Conservation (phyloP, 2,888 invertebrate genomes). For the Aricia artaxerxes region DNA sequence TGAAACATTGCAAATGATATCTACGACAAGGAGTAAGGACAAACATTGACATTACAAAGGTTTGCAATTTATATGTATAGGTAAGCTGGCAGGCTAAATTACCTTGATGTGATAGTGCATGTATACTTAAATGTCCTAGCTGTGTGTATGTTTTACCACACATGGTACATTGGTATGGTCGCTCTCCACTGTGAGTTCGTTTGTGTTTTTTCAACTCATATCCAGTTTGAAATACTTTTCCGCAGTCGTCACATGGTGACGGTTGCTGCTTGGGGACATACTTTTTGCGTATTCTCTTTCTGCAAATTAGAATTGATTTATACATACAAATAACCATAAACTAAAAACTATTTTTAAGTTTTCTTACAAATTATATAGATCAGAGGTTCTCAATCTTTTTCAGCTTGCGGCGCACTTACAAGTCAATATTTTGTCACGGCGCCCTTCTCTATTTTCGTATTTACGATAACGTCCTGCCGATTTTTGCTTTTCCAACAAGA, state of each 20-base stretch:
- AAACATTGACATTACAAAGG: neutral
- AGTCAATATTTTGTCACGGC: too few species aligned
- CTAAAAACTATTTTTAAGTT: neutral
- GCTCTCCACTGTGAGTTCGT: slow-evolving; percentile 62
- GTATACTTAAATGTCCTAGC: slow-evolving; percentile 63
- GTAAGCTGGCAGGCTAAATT: neutral
- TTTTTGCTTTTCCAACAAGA: too few species aligned
- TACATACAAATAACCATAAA: neutral
- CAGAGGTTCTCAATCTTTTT: too few species aligned
- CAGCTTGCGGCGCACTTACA: too few species aligned
- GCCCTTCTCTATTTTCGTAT: too few species aligned
- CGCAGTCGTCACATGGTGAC: slow-evolving; percentile 57
- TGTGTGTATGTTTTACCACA: slow-evolving; percentile 74
- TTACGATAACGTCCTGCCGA: too few species aligned
- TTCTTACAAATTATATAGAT: neutral
- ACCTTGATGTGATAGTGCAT: slow-evolving; percentile 57
- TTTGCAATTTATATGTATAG: neutral
- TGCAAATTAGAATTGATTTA: slow-evolving; percentile 37
- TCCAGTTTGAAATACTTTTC: slow-evolving; percentile 59
- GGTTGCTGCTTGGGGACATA: slow-evolving; percentile 46
- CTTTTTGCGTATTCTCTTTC: slow-evolving; percentile 41
- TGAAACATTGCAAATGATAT: too few species aligned
- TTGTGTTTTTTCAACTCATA: slow-evolving; percentile 65
- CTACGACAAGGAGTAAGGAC: neutral
- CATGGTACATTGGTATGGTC: slow-evolving; percentile 67